phyloP scores from a whole-genome alignment of 2,797 vertebrate species.

The Iguana delicatissima region DNA sequence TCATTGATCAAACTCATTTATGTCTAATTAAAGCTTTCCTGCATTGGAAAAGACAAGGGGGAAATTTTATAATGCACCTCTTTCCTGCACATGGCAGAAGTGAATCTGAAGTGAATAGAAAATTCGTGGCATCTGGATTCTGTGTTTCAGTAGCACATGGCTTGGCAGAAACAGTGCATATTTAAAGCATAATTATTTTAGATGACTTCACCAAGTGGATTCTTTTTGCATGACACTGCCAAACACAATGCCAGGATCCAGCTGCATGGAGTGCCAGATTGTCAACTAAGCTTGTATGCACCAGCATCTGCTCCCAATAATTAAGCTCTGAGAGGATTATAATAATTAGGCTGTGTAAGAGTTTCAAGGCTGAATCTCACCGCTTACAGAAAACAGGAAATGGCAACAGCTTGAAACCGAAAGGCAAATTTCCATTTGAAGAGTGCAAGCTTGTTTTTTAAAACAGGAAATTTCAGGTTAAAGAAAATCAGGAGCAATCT shows the following conservation, averaged over 20 bases:
- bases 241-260: conserved; percentile 47
- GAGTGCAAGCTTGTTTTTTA: not conserved
- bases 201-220: conserved; percentile 53
- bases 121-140: conserved; percentile 53
- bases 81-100: not conserved
- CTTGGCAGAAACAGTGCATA: conserved; percentile 44
- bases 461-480: too few species aligned
- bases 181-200: conserved; percentile 65
- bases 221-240: conserved; percentile 49
- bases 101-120: conserved; percentile 51
- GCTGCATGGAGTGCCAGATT: conserved; percentile 32
- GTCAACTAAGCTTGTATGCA: not conserved
- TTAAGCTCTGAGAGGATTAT: not conserved
- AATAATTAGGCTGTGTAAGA: not conserved
- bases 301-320: conserved; percentile 1
- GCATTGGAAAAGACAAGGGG: conserved; percentile 69
- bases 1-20: conserved; percentile 84
- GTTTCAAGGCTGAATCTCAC: not conserved
- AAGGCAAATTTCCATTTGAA: conserved; percentile 21
- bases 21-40: conserved; percentile 81
- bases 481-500: not conserved
- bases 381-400: conserved; percentile 38
- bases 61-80: conserved; percentile 56
- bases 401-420: not conserved
- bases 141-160: conserved; percentile 29